Evolutionary conservation across 2,888 invertebrate genomes (phyloP), one percentile per base, ranked within the genome.

Genomic region (Cephus sareptanus): DNA sequence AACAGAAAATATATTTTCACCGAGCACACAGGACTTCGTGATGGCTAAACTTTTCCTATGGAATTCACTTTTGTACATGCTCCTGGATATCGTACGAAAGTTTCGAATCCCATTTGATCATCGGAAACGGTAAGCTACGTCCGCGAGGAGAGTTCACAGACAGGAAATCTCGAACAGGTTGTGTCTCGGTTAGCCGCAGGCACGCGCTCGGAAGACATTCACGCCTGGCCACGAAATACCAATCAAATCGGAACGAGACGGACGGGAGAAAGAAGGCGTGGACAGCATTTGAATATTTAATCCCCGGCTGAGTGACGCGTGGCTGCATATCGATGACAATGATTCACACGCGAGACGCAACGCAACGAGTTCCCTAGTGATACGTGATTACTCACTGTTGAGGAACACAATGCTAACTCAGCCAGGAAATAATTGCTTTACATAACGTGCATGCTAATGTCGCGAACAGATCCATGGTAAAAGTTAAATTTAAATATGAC

Each of bases 321-420:
- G 83, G 79, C 77, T 79, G 81, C 81, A 78, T 85, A 84, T 85
- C 84, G 87, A 86, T 84, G 81, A 83, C 85, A 81, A 82, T 85
- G 83, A 86, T 85, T 85, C 83, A 83, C 79, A 82, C 70, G 69
- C 74, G 34, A 6, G 68, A 71, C 69, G 33, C 74, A 23, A 11
- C 56, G 35, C 69, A 56, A 34, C 34, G 69, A 40, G 40, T 73
- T 76, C 78, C 70, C 31, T 70, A 11, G 30, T 23, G 73, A 74
- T 73, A 40, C 75, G 74, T 40, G 79, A 76, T 76, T 40, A 73
- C 30, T 70, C 74, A 73, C 70, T 30, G 15, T 4, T 33, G 70
- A 12, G 70, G 13, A 70, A 15, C 2, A 33, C 70, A 33, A 31
- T 70, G 70, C 31, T 30, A 11, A 11, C n/a, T 3, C 31, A 31